Percentiles rank a stretch among this genome's conserved stretches.
These are phyloP conservation scores for Hybos culiciformis DNA, from an alignment of 2,888 invertebrate genomes.

Conservation along the genomic window DNA sequence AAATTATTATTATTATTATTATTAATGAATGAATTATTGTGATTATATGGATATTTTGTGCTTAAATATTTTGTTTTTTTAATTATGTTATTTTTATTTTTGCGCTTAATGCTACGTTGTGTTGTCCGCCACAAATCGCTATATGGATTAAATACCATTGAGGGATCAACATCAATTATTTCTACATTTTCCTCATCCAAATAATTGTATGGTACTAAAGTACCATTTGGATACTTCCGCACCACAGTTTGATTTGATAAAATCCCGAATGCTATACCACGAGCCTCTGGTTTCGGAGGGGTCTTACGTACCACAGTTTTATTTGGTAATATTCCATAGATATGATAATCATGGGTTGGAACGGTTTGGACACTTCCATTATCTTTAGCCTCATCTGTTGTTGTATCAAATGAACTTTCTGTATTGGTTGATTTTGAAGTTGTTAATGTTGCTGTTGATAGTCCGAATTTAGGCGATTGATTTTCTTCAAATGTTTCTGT, in stretches of 20 bases:
- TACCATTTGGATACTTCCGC: constrained; percentile 68
- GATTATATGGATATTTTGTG: too few species aligned
- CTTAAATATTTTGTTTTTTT: constrained; percentile 9
- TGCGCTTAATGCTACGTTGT: constrained; percentile 12
- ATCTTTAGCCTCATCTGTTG: not conserved
- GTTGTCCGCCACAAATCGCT: constrained; percentile 19
- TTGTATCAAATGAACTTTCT: not conserved
- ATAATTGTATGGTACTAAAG: constrained; percentile 51
- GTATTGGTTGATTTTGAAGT: constrained; percentile 5
- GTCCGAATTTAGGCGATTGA: constrained; percentile 8
- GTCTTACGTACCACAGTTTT: constrained; percentile 67
- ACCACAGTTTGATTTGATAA: constrained; percentile 67
- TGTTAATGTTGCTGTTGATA: constrained; percentile 12
- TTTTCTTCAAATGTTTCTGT: not conserved
- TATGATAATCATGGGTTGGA: constrained; percentile 43
- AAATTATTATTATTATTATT: constrained; percentile 8
- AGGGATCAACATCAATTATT: constrained; percentile 45
- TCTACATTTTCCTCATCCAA: constrained; percentile 40
- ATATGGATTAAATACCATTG: constrained; percentile 44
- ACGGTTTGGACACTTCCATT: too few species aligned
- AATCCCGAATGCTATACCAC: constrained; percentile 50
- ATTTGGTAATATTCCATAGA: constrained; percentile 64
- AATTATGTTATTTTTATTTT: constrained; percentile 8
- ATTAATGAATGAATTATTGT: constrained; percentile 9
- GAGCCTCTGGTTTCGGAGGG: constrained; percentile 40